phyloP scores from a whole-genome alignment of 2,888 invertebrate species.

The Drosophila cognata region DNA sequence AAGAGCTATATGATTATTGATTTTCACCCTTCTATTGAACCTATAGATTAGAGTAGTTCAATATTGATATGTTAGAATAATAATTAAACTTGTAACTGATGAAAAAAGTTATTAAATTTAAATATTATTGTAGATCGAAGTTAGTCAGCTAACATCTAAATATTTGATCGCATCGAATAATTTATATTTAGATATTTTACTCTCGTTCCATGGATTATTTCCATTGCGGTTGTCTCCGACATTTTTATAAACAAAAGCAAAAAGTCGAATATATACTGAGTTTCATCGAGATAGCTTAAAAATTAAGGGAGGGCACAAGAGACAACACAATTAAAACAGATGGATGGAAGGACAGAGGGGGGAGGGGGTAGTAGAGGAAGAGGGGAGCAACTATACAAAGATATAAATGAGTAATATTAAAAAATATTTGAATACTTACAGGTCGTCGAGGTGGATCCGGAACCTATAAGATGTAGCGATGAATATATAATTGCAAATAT shows the following conservation, averaged over 20 bases:
- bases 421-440: constrained; percentile 65
- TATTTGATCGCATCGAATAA: neutral
- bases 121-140: neutral
- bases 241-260: neutral
- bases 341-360: neutral
- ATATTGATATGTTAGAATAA: neutral
- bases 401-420: neutral
- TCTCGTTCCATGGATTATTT: too few relatives aligned
- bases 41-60: neutral
- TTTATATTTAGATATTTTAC: neutral
- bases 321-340: neutral
- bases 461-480: constrained; percentile 81
- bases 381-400: neutral
- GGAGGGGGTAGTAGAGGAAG: neutral
- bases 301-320: neutral
- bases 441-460: constrained; percentile 82
- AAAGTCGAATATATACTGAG: neutral
- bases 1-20: neutral
- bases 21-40: neutral
- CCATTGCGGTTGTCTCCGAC: too few relatives aligned
- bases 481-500: constrained; percentile 84
- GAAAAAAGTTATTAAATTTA: neutral
- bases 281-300: neutral
- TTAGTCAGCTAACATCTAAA: neutral
- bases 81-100: neutral